Percentiles rank a stretch among this genome's conserved stretches.
phyloP scores from a whole-genome alignment of 2,888 invertebrate species.

The Hirudinaria manillensis region DNA sequence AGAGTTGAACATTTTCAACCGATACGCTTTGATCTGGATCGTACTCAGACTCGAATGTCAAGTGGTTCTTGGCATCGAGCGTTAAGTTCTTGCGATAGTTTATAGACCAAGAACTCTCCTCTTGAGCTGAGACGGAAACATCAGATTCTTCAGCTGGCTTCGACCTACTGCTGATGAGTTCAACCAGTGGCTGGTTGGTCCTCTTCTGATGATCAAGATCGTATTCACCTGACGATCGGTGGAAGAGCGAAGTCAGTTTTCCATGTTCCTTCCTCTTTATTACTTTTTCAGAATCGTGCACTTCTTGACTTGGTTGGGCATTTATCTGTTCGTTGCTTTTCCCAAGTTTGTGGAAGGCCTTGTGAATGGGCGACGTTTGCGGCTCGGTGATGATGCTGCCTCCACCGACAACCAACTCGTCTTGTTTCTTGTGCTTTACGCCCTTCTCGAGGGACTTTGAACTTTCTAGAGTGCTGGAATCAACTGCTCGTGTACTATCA shows the following conservation, averaged over 20 bases:
- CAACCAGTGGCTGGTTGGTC: constrained; percentile 16
- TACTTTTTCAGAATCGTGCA: background rate
- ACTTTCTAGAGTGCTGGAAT: background rate
- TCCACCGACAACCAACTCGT: constrained; percentile 4
- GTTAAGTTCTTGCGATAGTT: background rate
- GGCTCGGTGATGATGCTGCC: constrained; percentile 1
- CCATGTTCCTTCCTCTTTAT: background rate
- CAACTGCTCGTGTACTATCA: background rate
- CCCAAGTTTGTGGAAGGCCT: background rate
- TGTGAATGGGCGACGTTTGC: constrained; percentile 3
- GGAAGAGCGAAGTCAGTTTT: constrained; percentile 5
- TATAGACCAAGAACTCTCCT: background rate
- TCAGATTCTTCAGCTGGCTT: background rate
- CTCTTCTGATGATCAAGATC: constrained; percentile 15
- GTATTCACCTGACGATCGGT: background rate
- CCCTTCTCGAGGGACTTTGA: constrained; percentile 14
- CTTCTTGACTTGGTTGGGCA: background rate
- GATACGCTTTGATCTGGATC: constrained; percentile 13
- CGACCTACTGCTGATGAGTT: constrained; percentile 21
- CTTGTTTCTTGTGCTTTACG: constrained; percentile 19
- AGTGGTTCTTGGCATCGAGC: background rate
- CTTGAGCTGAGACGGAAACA: background rate
- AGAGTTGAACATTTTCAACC: constrained; percentile 16
- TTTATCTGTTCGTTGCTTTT: constrained; percentile 8
- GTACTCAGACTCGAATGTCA: constrained; percentile 1